phyloP scores from a whole-genome alignment of 2,888 invertebrate species.

The Eupithecia centaureata region DNA sequence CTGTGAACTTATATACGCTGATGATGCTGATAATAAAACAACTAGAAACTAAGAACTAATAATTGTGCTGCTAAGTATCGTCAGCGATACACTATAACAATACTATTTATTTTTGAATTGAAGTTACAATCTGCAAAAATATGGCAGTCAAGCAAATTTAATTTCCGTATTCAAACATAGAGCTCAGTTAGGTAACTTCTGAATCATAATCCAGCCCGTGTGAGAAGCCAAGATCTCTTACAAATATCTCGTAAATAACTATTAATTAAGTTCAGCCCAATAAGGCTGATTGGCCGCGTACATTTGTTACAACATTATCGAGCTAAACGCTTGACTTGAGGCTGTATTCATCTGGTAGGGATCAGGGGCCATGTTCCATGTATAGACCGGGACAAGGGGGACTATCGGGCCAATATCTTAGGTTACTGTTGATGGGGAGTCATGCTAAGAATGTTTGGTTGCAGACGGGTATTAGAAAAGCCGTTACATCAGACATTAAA shows the following conservation, averaged over 20 bases:
- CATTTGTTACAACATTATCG: conserved; percentile 49
- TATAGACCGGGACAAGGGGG: conserved; percentile 48
- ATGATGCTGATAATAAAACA: too few relatives aligned
- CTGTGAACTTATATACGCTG: too few relatives aligned
- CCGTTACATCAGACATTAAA: neutral
- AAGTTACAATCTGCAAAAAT: too few relatives aligned
- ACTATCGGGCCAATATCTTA: conserved; percentile 51
- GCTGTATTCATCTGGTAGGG: conserved; percentile 62
- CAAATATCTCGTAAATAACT: conserved; percentile 27
- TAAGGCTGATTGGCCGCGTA: conserved; percentile 6
- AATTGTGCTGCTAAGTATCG: too few relatives aligned
- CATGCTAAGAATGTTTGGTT: neutral
- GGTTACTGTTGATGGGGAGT: conserved; percentile 40
- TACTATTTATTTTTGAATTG: too few relatives aligned
- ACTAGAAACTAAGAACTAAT: too few relatives aligned
- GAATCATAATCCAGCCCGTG: neutral
- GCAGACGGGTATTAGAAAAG: neutral
- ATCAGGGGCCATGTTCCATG: conserved; percentile 63
- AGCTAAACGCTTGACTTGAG: conserved; percentile 53
- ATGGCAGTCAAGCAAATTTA: too few relatives aligned
- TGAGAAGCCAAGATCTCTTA: neutral
- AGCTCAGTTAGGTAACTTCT: neutral
- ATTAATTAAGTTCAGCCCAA: conserved; percentile 10
- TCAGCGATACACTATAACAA: too few relatives aligned
- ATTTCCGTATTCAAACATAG: too few relatives aligned